These are phyloP conservation scores for Melinaea marsaeus DNA, from an alignment of 2,888 invertebrate genomes.

Conservation along the genomic window DNA sequence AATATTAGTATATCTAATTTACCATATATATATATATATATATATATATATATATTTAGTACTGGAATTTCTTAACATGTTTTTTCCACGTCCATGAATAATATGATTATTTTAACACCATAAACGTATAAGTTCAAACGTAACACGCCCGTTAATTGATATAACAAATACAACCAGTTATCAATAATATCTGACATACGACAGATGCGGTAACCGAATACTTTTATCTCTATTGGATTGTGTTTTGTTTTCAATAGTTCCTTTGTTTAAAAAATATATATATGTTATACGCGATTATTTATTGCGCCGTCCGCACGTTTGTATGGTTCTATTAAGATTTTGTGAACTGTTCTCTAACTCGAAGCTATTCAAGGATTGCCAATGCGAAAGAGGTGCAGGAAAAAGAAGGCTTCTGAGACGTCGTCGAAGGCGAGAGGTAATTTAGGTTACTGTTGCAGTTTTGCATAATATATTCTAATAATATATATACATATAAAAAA, in stretches of 20 bases:
- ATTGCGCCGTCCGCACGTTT: constrained; percentile 24
- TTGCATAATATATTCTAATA: too few relatives aligned
- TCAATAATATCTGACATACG: constrained; percentile 62
- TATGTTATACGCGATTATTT: neutral
- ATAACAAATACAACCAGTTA: constrained; percentile 65
- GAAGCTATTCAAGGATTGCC: constrained; percentile 67
- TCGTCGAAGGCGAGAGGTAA: constrained; percentile 54
- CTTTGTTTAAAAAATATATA: constrained; percentile 33
- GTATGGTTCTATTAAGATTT: constrained; percentile 62
- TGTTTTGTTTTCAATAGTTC: constrained; percentile 39
- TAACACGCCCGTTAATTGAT: constrained; percentile 59
- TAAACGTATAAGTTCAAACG: constrained; percentile 46
- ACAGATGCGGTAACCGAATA: constrained; percentile 55
- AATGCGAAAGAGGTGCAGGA: constrained; percentile 75
- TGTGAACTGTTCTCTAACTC: constrained; percentile 68
- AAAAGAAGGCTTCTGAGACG: constrained; percentile 66
- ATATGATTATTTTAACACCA: constrained; percentile 36
- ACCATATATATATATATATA: too few relatives aligned
- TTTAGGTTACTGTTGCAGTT: neutral
- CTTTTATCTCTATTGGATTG: constrained; percentile 36
- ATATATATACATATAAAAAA: too few relatives aligned
- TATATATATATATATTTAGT: too few relatives aligned
- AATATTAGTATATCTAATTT: too few relatives aligned
- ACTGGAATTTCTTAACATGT: too few relatives aligned
- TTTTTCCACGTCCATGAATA: neutral